A percentile compares a stretch with the other conserved stretches of the same genome.
phyloP scores from a whole-genome alignment of 2,888 invertebrate genomes.

The Fragum whitleyi region DNA sequence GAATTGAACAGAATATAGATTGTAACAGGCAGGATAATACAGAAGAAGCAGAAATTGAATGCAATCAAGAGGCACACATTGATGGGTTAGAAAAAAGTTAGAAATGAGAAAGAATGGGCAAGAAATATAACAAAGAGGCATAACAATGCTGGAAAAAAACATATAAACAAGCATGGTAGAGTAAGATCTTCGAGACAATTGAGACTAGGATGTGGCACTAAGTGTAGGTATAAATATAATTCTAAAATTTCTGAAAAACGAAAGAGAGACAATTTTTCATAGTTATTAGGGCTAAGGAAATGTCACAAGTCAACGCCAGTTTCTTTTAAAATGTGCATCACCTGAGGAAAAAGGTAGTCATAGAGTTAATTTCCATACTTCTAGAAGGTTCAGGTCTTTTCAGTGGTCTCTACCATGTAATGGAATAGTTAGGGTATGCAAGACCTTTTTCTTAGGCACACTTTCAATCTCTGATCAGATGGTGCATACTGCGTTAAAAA shows the following conservation, averaged over 20 bases:
- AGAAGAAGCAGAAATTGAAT: not conserved
- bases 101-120: slow-evolving; percentile 4
- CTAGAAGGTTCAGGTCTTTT: not conserved
- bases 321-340: slow-evolving; percentile 25
- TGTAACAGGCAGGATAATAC: no score
- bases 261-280: slow-evolving; percentile 29
- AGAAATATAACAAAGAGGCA: slow-evolving; percentile 8
- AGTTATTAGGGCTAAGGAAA: slow-evolving; percentile 24
- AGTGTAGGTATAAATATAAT: slow-evolving; percentile 20
- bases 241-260: not conserved
- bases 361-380: not conserved
- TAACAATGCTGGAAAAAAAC: slow-evolving; percentile 11
- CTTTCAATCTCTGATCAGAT: slow-evolving; percentile 16
- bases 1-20: no score
- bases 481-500: slow-evolving; percentile 23
- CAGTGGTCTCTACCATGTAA: slow-evolving; percentile 20
- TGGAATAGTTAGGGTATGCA: slow-evolving; percentile 22
- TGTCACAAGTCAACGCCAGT: slow-evolving; percentile 32
- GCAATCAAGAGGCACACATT: no score
- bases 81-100: not conserved
- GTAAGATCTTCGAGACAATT: not conserved
- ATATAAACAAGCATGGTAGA: not conserved
- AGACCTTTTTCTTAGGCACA: slow-evolving; percentile 34
- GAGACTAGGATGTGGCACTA: slow-evolving; percentile 1
- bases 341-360: no score